phyloP scores from a whole-genome alignment of 2,888 invertebrate genomes.

The Rosalia funebris region DNA sequence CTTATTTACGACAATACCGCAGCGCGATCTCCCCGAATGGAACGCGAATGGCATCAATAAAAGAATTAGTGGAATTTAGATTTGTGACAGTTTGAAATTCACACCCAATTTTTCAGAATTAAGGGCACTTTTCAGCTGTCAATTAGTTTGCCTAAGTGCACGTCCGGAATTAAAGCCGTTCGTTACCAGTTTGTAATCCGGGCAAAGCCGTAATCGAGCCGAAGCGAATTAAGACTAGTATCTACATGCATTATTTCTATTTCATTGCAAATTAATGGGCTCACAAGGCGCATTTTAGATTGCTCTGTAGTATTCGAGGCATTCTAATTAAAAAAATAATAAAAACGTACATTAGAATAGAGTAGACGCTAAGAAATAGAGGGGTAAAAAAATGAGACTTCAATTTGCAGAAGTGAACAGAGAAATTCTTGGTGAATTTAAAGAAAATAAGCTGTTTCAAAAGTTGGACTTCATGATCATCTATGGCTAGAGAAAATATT shows the following conservation, averaged over 20 bases:
- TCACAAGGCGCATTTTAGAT: neutral
- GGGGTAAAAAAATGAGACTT: too few relatives aligned
- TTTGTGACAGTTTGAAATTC: slow-evolving; percentile 20
- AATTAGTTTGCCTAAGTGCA: slow-evolving; percentile 21
- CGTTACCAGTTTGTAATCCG: slow-evolving; percentile 19
- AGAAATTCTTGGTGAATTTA: too few relatives aligned
- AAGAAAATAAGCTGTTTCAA: too few relatives aligned
- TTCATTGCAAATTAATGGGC: neutral
- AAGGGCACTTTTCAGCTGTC: slow-evolving; percentile 14
- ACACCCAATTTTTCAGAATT: slow-evolving; percentile 25
- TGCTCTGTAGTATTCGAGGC: too few relatives aligned
- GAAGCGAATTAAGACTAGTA: slow-evolving; percentile 8
- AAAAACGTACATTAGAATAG: too few relatives aligned
- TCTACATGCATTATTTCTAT: neutral
- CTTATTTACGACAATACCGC: slow-evolving; percentile 1
- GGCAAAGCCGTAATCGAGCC: neutral
- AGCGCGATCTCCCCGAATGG: neutral
- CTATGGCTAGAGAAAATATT: too few relatives aligned
- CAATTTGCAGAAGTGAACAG: too few relatives aligned
- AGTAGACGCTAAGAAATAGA: too few relatives aligned
- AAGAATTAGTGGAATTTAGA: slow-evolving; percentile 22
- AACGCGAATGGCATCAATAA: slow-evolving; percentile 29
- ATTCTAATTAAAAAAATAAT: too few relatives aligned
- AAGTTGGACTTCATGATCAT: too few relatives aligned
- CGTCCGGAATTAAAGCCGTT: slow-evolving; percentile 18